A percentile compares a stretch with the other conserved stretches of the same genome.
Evolutionary conservation across 1,140 invertebrate genomes (phyloP).

Genomic region (Dendrolimus kikuchii): DNA sequence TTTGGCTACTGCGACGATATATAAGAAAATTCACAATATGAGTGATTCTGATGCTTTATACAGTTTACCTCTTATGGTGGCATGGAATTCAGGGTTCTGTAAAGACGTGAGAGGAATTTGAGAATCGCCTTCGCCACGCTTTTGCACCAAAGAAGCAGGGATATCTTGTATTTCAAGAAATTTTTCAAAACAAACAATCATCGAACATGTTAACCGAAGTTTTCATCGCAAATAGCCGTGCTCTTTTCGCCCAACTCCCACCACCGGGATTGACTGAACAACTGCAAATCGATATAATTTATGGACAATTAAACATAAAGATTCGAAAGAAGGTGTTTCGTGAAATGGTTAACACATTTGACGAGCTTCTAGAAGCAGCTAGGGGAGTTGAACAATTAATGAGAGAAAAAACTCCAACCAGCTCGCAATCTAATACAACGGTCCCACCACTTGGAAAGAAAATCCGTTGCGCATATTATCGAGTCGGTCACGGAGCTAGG

Average conservation of each 20-base stretch:
- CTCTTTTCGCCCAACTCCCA: conserved; percentile 16
- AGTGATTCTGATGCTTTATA: conserved; percentile 2
- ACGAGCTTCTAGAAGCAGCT: conserved; percentile 8
- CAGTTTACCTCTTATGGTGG: conserved; percentile 20
- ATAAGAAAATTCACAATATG: conserved; percentile 8
- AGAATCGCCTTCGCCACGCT: conserved; percentile 11
- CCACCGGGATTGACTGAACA: conserved; percentile 6
- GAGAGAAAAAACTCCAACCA: conserved; percentile 2
- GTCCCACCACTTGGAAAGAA: neutral
- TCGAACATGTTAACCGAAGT: conserved; percentile 8
- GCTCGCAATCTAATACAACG: neutral
- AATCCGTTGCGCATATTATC: conserved; percentile 10
- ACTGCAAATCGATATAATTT: conserved; percentile 25
- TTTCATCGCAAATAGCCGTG: conserved; percentile 16
- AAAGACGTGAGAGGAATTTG: conserved; percentile 11
- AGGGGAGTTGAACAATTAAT: conserved; percentile 5
- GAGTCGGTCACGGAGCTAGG: conserved; percentile 10
- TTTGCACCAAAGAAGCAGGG: conserved; percentile 20
- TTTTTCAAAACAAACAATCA: conserved; percentile 12
- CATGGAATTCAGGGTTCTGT: conserved; percentile 17
- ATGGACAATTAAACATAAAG: conserved; percentile 7
- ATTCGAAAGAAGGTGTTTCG: conserved; percentile 16
- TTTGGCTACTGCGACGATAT: neutral
- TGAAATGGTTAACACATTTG: conserved; percentile 6
- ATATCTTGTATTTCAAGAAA: conserved; percentile 17